phyloP scores from a whole-genome alignment of 2,888 invertebrate species.

The Yponomeuta malinellus region DNA sequence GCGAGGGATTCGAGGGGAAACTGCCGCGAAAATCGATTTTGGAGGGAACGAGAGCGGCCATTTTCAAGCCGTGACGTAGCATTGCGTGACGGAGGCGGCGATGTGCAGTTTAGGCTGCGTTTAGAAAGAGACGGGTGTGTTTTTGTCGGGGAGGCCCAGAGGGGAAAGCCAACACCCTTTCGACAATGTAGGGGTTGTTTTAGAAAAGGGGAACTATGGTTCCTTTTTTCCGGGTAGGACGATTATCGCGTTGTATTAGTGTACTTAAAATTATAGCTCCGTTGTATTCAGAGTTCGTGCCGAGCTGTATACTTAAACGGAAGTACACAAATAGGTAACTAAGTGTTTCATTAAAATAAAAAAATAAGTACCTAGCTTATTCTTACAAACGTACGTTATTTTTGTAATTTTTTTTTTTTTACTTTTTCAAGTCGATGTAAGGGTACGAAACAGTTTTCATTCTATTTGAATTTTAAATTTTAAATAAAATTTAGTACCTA shows the following conservation, averaged over 20 bases:
- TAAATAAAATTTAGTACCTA: too few relatives aligned
- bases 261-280: neutral
- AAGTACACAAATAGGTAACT: too few relatives aligned
- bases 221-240: neutral
- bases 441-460: too few relatives aligned
- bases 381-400: too few relatives aligned
- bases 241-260: neutral
- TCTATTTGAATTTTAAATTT: too few relatives aligned
- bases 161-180: neutral
- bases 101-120: neutral
- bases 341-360: too few relatives aligned
- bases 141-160: neutral
- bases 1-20: neutral
- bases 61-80: neutral
- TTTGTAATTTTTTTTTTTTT: too few relatives aligned
- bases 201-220: neutral
- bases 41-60: neutral
- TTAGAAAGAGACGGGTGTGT: neutral
- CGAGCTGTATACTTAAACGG: too few relatives aligned
- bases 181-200: neutral
- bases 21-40: conserved; percentile 5
- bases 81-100: neutral
- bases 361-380: too few relatives aligned
- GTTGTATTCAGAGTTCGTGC: neutral
- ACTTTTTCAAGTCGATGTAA: too few relatives aligned